Evolutionary conservation across 2,113 vertebrate species (phyloP), one percentile per base, ranked within the genome.

Genomic region (Megaceryle torquata): DNA sequence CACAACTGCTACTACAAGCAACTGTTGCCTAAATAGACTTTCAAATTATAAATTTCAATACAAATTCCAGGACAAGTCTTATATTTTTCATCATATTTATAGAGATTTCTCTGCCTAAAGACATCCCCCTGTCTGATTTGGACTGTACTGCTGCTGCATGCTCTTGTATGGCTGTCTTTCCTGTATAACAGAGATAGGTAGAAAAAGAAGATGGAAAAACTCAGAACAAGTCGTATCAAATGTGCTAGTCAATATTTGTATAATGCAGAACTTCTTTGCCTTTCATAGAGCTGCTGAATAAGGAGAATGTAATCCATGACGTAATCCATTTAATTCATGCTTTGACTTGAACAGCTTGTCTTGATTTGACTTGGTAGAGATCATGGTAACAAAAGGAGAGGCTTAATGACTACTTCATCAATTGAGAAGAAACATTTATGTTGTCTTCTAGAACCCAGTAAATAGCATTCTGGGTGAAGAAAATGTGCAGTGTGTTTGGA

Each of bases 281-380:
- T 95, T 95, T 70, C 78, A 41, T 2, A 25, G 35, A 93, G 85
- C 75, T 93, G 93, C 92, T 92, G 92, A 88, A 92, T 92, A 93
- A 89, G 86, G 94, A 56, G 92, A 95, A 91, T 26, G 39, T 21
- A 53, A 72, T 41, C 88, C 74, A 65, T 94, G 92, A 95, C 2
- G 91, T 86, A 95, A 97, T 65, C 39, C 44, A n/a, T 46, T 75
- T 79, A 60, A 84, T 92, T 91, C 91, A 72, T 95, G 96, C 95
- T 95, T 96, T 93, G 88, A 96, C 93, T 96, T 96, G 95, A 95
- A 93, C 0, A 0, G 60, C 77, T 92, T 78, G 77, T 61, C 75
- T 94, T 0, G 1, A 65, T 90, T 96, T 94, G 12, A 0, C 53
- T 91, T 79, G 21, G 76, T 91, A 76, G 69, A 20, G 28, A 83